Evolutionary conservation across 2,113 vertebrate genomes (phyloP).

Genomic region (Agelaius tricolor): DNA sequence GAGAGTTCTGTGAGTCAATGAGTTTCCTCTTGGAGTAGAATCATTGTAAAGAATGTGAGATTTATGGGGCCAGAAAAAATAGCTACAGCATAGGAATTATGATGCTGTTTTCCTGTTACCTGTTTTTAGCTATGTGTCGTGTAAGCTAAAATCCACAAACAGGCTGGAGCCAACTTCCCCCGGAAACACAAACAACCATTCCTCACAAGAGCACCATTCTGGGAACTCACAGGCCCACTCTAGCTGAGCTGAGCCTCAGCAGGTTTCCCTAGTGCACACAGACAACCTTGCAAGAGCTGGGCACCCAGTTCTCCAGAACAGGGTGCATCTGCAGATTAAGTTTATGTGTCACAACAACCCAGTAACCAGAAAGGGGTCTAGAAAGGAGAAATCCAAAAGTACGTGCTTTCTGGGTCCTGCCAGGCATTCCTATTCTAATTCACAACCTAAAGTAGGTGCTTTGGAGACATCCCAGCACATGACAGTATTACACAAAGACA

Average conservation of each 20-base stretch:
- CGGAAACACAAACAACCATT: neutral
- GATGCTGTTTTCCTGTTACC: neutral
- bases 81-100: neutral
- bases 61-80: neutral
- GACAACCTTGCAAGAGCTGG: neutral
- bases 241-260: rapidly evolving
- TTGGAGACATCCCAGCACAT: neutral
- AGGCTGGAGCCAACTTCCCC: neutral
- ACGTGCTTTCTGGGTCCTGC: neutral
- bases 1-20: neutral
- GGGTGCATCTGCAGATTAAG: neutral
- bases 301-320: neutral
- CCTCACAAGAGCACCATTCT: neutral
- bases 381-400: neutral
- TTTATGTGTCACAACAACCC: neutral
- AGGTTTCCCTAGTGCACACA: neutral
- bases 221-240: neutral
- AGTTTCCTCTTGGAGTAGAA: neutral
- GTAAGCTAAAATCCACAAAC: neutral
- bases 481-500: neutral
- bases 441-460: neutral
- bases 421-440: neutral
- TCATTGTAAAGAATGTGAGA: neutral
- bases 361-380: neutral
- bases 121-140: neutral